Percentiles rank a stretch among this genome's conserved stretches.
Conservation (phyloP, 2,888 invertebrate genomes). For the Drosophila imparisetae region DNA sequence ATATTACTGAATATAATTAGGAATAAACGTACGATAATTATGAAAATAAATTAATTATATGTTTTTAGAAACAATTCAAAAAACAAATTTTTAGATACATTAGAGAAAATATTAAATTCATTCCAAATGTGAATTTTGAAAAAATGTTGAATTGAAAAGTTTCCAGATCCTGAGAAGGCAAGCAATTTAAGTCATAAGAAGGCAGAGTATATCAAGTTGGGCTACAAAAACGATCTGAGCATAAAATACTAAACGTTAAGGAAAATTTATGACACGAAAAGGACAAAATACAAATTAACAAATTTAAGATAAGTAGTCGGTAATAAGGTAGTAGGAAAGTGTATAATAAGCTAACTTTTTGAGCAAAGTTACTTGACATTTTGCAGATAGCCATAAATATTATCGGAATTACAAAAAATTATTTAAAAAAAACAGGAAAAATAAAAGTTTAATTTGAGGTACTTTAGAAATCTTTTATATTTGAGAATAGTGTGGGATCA, state of each 20-base stretch:
- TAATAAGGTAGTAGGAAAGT: not conserved
- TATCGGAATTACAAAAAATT: not conserved
- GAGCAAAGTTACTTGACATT: not conserved
- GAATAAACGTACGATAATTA: no score
- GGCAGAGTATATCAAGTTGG: slow-evolving; percentile 2
- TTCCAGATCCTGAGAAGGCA: no score
- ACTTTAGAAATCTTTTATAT: no score
- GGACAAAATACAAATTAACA: slow-evolving; percentile 4
- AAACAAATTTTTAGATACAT: not conserved
- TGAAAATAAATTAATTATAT: no score
- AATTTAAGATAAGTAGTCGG: not conserved
- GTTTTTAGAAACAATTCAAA: not conserved
- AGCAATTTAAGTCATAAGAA: not conserved
- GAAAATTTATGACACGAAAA: slow-evolving; percentile 2
- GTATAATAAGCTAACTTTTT: not conserved
- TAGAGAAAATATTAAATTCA: no score
- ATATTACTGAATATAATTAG: not conserved
- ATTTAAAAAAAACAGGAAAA: not conserved
- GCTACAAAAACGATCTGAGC: not conserved
- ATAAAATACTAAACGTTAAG: not conserved
- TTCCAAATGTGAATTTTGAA: no score
- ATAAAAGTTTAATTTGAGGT: no score
- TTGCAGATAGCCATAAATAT: not conserved
- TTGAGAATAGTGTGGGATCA: no score
- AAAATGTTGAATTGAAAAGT: no score